phyloP scores from a whole-genome alignment of 2,113 vertebrate genomes.

The Casuarius casuarius region DNA sequence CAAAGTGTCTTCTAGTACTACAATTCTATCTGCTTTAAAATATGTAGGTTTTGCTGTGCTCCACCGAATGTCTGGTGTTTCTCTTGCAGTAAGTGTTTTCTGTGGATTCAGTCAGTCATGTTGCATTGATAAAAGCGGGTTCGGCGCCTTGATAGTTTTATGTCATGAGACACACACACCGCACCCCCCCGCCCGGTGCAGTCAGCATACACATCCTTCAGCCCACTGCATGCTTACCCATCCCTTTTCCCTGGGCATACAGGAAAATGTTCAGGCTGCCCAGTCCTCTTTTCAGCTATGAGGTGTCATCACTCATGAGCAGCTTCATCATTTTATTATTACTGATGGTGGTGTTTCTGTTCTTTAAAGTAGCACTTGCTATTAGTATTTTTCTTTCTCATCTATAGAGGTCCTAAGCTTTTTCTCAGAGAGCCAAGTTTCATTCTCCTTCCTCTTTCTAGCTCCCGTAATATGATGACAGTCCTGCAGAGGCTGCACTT shows the following conservation, averaged over 20 bases:
- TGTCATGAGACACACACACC: background rate
- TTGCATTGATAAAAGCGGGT: background rate
- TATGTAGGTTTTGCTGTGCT: background rate
- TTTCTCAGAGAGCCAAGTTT: background rate
- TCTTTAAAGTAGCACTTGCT: background rate
- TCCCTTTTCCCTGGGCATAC: background rate
- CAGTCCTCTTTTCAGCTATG: background rate
- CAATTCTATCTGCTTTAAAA: background rate
- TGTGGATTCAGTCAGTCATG: background rate
- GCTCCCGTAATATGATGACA: rapidly evolving
- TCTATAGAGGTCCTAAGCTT: background rate
- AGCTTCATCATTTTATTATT: background rate
- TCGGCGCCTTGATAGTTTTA: background rate
- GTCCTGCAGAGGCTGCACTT: background rate
- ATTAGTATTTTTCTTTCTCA: background rate
- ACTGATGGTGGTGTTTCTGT: background rate
- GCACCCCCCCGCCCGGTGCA: background rate
- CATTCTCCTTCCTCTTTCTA: background rate
- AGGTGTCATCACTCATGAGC: background rate
- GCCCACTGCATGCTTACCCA: background rate
- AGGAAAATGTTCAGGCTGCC: background rate
- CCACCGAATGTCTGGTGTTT: background rate
- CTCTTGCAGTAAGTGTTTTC: background rate
- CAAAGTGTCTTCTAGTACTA: background rate
- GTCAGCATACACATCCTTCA: background rate